Evolutionary conservation across 2,113 vertebrate genomes (phyloP).

Genomic region (Pitta sordida): DNA sequence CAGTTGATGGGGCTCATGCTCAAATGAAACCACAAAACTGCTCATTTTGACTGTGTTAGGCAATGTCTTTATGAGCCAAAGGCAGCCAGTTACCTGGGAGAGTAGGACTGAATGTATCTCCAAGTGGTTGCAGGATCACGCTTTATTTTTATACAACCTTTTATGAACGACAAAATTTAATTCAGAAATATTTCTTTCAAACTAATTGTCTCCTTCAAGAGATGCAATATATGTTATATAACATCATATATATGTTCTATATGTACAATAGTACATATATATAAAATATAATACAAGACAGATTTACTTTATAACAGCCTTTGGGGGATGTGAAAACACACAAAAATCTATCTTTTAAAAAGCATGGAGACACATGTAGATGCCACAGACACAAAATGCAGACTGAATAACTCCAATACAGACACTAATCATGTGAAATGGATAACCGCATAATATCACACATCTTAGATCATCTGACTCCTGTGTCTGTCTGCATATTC

Average conservation of each 20-base stretch:
- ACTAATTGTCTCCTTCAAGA: background rate
- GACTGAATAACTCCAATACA: background rate
- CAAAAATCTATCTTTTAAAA: background rate
- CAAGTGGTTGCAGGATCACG: background rate
- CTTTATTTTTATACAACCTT: background rate
- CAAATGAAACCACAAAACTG: background rate
- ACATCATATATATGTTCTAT: too few species aligned
- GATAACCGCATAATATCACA: conserved; percentile 46
- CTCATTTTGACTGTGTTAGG: background rate
- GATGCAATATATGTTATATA: too few species aligned
- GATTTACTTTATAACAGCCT: background rate
- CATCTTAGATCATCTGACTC: conserved; percentile 58
- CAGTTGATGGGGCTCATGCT: background rate
- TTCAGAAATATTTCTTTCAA: background rate
- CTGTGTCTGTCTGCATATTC: conserved; percentile 30
- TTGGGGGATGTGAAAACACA: background rate
- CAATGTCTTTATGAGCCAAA: background rate
- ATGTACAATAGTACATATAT: too few species aligned
- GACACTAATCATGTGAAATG: conserved; percentile 29
- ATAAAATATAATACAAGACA: background rate
- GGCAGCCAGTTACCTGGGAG: background rate
- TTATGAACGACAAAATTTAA: background rate
- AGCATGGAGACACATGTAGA: background rate
- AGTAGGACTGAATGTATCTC: background rate
- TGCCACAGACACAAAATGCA: background rate